Evolutionary conservation across 2,113 vertebrate species (phyloP), one percentile per base, ranked within the genome.

Genomic region (Macaca mulatta): DNA sequence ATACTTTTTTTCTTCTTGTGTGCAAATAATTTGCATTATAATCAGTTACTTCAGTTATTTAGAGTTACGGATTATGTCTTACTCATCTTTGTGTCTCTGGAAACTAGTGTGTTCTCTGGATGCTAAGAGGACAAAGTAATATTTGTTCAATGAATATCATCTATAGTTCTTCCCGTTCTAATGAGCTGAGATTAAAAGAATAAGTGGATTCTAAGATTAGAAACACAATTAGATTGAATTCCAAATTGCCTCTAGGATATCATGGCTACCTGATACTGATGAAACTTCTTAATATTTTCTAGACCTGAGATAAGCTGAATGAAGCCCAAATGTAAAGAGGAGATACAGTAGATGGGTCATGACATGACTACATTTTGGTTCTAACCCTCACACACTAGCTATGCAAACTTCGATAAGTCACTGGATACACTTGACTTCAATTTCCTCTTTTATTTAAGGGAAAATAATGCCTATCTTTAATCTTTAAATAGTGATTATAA

Each of bases 401-500:
- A 6, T 40, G 30, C 40, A 82, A 38, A 25, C 30, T 78, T 72
- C 64, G n/a, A 11, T 79, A 86, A 89, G 10, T 74, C 45, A 79
- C 18, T 79, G 20, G 35, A 84, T 30, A 52, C 20, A 40, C 52
- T 35, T 89, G 67, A 52, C 48, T 87, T 95, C 48, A 70, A 32
- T 96, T 83, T 96, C 23, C 67, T 95, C 59, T 70, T 94, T 92
- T 23, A 91, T 83, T 93, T 93, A 81, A 79, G 32, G 55, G 77
- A 82, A 96, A 90, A 23, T 57, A 64, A 70, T 52, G 79, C 45
- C 55, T 89, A 16, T 6, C 27, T 64, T 64, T 64, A 30, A 17
- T 38, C 32, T 86, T 93, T 89, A 82, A 89, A 38, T 84, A 48
- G 40, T 70, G 45, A 43, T 23, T 84, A 1, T 64, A 92, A 85